Evolutionary conservation across 37 sponge, comb jelly and placozoan genomes (phyloP).

Genomic region (Aplysina aerophoba): DNA sequence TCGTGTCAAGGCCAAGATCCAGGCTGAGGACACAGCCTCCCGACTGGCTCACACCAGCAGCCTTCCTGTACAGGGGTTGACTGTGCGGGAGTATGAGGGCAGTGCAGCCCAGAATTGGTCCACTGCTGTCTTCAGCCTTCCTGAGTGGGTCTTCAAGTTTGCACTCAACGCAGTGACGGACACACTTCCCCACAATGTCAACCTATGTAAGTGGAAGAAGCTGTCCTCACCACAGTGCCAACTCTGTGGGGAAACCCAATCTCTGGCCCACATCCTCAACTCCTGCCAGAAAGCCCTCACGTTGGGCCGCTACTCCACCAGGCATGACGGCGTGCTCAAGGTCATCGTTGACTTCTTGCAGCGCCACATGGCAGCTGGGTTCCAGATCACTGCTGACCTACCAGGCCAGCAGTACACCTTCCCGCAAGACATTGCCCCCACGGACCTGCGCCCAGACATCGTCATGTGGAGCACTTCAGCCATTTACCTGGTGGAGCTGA

Average conservation of each 20-base stretch:
- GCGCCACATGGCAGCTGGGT: not conserved
- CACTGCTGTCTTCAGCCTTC: not conserved
- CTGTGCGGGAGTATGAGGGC: not conserved
- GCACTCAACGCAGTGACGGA: conserved; percentile 6
- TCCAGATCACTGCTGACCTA: not conserved
- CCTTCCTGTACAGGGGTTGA: not conserved
- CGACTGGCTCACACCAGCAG: not conserved
- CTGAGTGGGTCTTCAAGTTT: not conserved
- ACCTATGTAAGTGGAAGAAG: conserved; percentile 15
- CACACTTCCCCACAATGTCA: conserved; percentile 31
- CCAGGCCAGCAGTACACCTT: not conserved
- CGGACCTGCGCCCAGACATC: conserved; percentile 11
- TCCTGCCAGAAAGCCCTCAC: conserved; percentile 16
- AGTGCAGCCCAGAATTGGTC: not conserved
- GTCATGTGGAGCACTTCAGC: not conserved
- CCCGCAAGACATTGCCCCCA: not conserved
- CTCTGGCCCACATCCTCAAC: conserved; percentile 23
- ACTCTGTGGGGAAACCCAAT: conserved; percentile 28
- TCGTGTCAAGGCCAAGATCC: not conserved
- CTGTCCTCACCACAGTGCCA: not conserved
- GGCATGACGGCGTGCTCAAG: conserved; percentile 14
- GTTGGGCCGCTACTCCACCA: conserved; percentile 7
- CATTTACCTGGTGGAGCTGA: not conserved
- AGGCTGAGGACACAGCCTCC: not conserved
- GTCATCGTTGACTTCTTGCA: not conserved